A percentile compares a stretch with the other conserved stretches of the same genome.
Conservation (phyloP, 2,113 vertebrate genomes). For the Sitta europaea region DNA sequence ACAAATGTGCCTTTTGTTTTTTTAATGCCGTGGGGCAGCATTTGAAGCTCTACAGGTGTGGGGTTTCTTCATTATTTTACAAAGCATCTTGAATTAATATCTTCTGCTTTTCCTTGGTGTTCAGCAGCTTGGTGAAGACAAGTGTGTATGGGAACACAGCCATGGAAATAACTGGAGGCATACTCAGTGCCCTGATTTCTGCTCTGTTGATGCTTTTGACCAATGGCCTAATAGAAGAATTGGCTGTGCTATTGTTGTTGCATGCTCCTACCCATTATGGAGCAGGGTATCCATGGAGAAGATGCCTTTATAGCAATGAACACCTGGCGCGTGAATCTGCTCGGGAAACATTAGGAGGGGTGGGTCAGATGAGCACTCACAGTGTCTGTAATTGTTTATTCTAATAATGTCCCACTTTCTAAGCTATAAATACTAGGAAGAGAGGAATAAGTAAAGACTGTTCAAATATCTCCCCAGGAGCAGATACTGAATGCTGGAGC, state of each 20-base stretch:
- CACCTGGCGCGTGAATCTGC: neutral
- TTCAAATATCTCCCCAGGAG: neutral
- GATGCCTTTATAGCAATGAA: neutral
- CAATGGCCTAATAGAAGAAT: neutral
- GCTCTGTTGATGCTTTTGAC: slow-evolving; percentile 15
- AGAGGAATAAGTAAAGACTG: neutral
- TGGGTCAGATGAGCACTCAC: neutral
- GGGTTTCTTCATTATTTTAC: neutral
- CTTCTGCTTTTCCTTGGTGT: neutral
- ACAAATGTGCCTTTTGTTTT: slow-evolving; percentile 32
- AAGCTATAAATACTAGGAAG: neutral
- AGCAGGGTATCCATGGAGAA: neutral
- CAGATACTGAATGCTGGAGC: neutral
- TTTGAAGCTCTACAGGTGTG: neutral
- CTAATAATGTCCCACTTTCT: neutral
- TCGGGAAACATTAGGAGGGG: neutral
- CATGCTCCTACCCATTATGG: neutral
- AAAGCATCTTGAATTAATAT: neutral
- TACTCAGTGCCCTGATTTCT: slow-evolving; percentile 30
- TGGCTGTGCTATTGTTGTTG: neutral
- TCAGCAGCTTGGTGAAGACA: neutral
- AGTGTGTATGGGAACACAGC: neutral
- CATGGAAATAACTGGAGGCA: slow-evolving; percentile 23
- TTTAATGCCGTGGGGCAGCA: neutral
- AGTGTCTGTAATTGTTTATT: neutral